Evolutionary conservation across 2,113 vertebrate genomes (phyloP), one percentile per base, ranked within the genome.

Genomic region (Istiophorus platypterus): DNA sequence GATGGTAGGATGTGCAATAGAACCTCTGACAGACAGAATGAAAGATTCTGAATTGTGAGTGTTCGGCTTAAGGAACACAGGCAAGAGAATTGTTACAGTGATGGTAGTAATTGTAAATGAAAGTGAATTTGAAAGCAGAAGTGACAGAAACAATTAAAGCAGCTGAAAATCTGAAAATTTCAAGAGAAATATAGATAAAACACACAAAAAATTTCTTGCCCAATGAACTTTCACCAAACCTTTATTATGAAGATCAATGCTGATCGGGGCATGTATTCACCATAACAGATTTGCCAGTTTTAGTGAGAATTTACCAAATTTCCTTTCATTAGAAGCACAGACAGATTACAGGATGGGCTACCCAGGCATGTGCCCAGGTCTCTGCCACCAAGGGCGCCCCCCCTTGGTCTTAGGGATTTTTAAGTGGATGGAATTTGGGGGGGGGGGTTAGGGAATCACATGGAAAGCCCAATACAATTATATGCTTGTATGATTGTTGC

Each of bases 401-500:
- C 49, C 39, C 20, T 39, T 64, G 58, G 62, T 71, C 76, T 75
- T 59, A 58, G 63, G 51, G 27, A 34, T 42, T n/a, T 49, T 76
- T 12, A 17, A 65, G 26, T 78, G 41, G 49, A 58, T 64, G 34
- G 3, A 78, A n/a, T n/a, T n/a, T n/a, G n/a, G n/a, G n/a, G n/a
- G n/a, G n/a, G n/a, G 29, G 27, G 14, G 45, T 15, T 13, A 18
- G 10, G 31, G 27, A 34, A 52, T 59, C 51, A 49, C 15, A 3
- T 64, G 49, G 9, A 62, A 56, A 29, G 31, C 26, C 18, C 20
- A 56, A 58, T 64, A 39, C 49, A 81, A 81, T 65, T 7, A 47
- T 37, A 22, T 49, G 62, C 29, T 41, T 79, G 75, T 56, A 57
- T 65, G 17, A 24, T 56, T 82, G 54, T 61, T 45, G 63, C 41